Evolutionary conservation across 2,113 vertebrate species (phyloP), one percentile per base, ranked within the genome.

Genomic region (Fukomys damarensis): DNA sequence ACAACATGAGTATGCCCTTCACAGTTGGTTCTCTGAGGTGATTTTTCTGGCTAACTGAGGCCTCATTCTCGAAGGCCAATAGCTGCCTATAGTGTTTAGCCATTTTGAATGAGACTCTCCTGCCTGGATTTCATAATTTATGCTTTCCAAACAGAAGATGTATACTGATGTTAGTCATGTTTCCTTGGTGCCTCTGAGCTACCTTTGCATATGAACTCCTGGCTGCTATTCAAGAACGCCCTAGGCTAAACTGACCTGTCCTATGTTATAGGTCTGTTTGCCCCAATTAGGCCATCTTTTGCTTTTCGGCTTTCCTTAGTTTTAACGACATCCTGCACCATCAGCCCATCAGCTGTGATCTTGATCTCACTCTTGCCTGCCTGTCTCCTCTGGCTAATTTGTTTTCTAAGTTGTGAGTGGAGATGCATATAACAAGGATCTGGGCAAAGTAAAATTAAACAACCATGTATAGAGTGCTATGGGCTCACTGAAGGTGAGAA

Each of bases 11-110:
- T n/a, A 5, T 19, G 41, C 46, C 59, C 54, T 56, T 41, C 8
- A 0, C 0, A 35, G 54, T 80, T 0, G 0, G 63, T 30, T 28
- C 58, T 68, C 76, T 22, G 14, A 41, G 35, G 56, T 20, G 58
- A 32, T n/a, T 8, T 63, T 66, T 59, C 58, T 66, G 54, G n/a
- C 30, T 43, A 59, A n/a, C 6, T 32, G 65, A 32, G 28, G 32
- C 65, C 56, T 86, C 7, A 0, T 30, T 20, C 14, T 63, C 52
- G 38, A 81, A 30, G 24, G 12, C 41, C 46, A 65, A 22, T 43
- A n/a, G 38, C 65, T 95, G 58, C 35, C 72, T 59, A 43, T 49
- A 59, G 76, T n/a, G 7, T 24, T 76, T 41, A 32, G 20, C 20
- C 74, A 38, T 61, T 54, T 43, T 35, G 28, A 59, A 32, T 26